Evolutionary conservation across 1,140 invertebrate species (phyloP).

Genomic region (Megathymus violae): DNA sequence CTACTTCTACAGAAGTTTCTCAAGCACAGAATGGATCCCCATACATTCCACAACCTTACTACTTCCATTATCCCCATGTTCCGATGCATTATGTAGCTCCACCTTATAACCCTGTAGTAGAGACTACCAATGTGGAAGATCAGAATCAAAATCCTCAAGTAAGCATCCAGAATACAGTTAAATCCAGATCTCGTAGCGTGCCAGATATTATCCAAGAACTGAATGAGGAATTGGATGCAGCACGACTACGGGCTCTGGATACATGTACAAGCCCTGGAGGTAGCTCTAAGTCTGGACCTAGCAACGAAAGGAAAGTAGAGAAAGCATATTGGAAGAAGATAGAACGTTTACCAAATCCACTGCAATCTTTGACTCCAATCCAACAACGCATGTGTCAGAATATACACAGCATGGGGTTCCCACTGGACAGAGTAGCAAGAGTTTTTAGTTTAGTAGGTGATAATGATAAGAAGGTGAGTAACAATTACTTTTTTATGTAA

Average conservation of each 20-base stretch:
- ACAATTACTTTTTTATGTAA: background rate
- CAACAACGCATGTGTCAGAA: slow-evolving; percentile 88
- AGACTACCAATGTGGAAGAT: slow-evolving; percentile 50
- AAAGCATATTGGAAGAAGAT: slow-evolving; percentile 49
- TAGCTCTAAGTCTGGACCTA: slow-evolving; percentile 35
- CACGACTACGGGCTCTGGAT: slow-evolving; percentile 79
- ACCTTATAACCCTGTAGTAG: slow-evolving; percentile 42
- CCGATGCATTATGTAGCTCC: slow-evolving; percentile 66
- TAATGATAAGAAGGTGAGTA: slow-evolving; percentile 94
- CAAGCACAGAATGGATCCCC: slow-evolving; percentile 55
- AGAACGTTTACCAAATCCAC: slow-evolving; percentile 80
- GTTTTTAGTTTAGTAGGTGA: slow-evolving; percentile 89
- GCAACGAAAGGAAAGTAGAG: slow-evolving; percentile 50
- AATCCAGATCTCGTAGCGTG: slow-evolving; percentile 86
- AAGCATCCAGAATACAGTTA: slow-evolving; percentile 65
- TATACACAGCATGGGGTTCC: slow-evolving; percentile 93
- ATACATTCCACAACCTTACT: slow-evolving; percentile 70
- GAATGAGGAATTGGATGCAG: slow-evolving; percentile 86
- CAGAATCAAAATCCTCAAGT: slow-evolving; percentile 48
- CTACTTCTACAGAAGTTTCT: slow-evolving; percentile 47
- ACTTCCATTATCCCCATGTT: slow-evolving; percentile 63
- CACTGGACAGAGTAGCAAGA: slow-evolving; percentile 89
- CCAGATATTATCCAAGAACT: slow-evolving; percentile 89
- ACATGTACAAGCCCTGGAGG: slow-evolving; percentile 69
- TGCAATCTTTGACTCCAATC: slow-evolving; percentile 83